Conservation (phyloP, 1,140 invertebrate genomes). For the Drosophila grimshawi region DNA sequence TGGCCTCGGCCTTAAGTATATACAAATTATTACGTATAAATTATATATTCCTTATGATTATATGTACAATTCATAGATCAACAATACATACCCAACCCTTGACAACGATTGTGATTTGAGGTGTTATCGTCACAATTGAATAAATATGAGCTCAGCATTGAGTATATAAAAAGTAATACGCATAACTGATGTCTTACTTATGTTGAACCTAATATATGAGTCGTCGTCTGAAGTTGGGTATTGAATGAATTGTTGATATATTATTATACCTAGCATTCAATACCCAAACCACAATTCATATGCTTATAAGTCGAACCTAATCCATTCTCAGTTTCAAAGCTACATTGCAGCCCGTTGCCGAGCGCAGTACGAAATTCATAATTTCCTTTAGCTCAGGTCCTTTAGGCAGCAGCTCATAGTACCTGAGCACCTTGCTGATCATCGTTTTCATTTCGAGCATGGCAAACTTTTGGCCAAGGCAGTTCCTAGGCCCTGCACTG, state of each 20-base stretch:
- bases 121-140: background rate
- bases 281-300: too few species aligned
- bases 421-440: conserved; percentile 87
- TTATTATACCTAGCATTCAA: too few species aligned
- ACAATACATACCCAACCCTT: too few species aligned
- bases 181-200: too few species aligned
- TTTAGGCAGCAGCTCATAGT: conserved; percentile 85
- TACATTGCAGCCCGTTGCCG: conserved; percentile 51
- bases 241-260: too few species aligned
- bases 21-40: background rate
- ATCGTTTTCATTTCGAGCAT: conserved; percentile 90
- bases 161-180: background rate
- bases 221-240: too few species aligned
- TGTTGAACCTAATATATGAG: too few species aligned
- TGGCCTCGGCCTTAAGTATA: background rate
- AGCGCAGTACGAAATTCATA: conserved; percentile 70
- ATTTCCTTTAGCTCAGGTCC: conserved; percentile 56
- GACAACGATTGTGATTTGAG: too few species aligned
- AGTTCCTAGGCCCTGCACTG: conserved; percentile 87
- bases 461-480: conserved; percentile 92
- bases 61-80: too few species aligned
- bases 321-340: conserved; percentile 42
- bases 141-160: too few species aligned
- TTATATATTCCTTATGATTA: too few species aligned
- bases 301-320: background rate